These are phyloP conservation scores for Cyanoderma ruficeps DNA, from an alignment of 2,113 vertebrate species.

Conservation along the genomic window DNA sequence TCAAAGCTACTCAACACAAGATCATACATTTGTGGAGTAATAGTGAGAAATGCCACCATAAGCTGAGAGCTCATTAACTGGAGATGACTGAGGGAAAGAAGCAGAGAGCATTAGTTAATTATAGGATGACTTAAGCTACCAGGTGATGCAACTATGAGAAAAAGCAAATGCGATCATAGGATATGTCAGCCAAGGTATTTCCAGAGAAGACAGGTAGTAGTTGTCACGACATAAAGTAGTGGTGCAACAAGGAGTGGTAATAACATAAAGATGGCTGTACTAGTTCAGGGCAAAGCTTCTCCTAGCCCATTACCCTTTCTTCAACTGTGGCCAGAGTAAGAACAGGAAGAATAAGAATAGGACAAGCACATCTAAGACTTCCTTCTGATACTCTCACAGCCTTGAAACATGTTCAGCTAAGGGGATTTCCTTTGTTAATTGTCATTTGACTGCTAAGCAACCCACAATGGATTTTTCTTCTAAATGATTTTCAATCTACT, in stretches of 20 bases:
- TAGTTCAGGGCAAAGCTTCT: background rate
- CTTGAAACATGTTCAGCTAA: conserved; percentile 4
- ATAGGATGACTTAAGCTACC: conserved; percentile 19
- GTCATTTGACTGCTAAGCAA: conserved; percentile 25
- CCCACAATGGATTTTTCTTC: background rate
- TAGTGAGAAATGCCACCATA: background rate
- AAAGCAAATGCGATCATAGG: background rate
- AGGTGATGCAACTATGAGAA: conserved; percentile 23
- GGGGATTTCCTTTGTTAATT: conserved; percentile 42
- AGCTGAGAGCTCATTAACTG: conserved; percentile 17
- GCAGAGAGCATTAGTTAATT: conserved; percentile 30
- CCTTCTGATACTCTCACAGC: conserved; percentile 15
- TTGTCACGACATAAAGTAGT: background rate
- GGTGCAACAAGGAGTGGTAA: background rate
- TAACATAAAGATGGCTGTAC: background rate
- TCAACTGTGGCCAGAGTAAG: background rate
- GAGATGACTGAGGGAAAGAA: conserved; percentile 29
- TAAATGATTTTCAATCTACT: background rate
- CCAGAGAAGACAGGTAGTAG: background rate
- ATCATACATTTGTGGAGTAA: background rate
- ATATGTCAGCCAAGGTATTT: conserved; percentile 1
- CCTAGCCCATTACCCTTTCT: background rate
- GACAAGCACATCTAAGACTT: conserved; percentile 17
- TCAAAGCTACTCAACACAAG: background rate
- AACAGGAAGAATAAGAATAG: conserved; percentile 62